Base-by-base conservation (phyloP, 1,140 invertebrate genomes). In the Brachionus paranguensis region DNA sequence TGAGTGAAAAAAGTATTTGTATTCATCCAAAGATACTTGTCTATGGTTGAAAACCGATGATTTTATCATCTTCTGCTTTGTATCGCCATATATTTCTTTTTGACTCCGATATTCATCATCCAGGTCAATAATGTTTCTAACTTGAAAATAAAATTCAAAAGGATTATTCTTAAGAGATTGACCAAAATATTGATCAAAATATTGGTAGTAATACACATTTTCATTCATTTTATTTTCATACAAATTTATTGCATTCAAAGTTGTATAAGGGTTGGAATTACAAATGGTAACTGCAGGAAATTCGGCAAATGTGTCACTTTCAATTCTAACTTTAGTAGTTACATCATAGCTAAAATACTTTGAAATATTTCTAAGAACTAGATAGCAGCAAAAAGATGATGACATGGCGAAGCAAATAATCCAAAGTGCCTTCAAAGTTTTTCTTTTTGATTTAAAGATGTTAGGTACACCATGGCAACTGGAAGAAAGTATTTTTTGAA, bases 391-490 rank as follows among this genome's bases (percentile, higher is more conserved):
- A 8, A 29, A 14, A 14, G 4, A 47, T n/a, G 55, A 1, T n/a
- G 50, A 33, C 20, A 64, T 2, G 8, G 60, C 1, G n/a, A 17
- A 37, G 17, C 11, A 33, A 0, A 55, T 12, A 27, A 24, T 53
- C 78, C 78, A 79, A 0, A 79, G 1, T 12, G 20, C 3, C 33
- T 79, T 79, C 8, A 79, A 24, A 8, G 55, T 3, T 17, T 12
- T 53, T 27, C 50, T 79, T 41, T 0, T 50, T 43, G 78, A 60
- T 8, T 27, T 29, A 53, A 79, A 79, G 0, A 79, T 53, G 41
- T 79, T 79, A 7, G 78, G 78, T 17, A 79, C n/a, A 41, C 78
- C 78, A 55, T 79, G 78, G 27, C 50, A 37, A 24, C 47, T 79
- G 1, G 78, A 60, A 6, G 65, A 68, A 14, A 68, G n/a, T 14